Evolutionary conservation across 2,888 invertebrate species (phyloP).

Genomic region (Plutella xylostella): DNA sequence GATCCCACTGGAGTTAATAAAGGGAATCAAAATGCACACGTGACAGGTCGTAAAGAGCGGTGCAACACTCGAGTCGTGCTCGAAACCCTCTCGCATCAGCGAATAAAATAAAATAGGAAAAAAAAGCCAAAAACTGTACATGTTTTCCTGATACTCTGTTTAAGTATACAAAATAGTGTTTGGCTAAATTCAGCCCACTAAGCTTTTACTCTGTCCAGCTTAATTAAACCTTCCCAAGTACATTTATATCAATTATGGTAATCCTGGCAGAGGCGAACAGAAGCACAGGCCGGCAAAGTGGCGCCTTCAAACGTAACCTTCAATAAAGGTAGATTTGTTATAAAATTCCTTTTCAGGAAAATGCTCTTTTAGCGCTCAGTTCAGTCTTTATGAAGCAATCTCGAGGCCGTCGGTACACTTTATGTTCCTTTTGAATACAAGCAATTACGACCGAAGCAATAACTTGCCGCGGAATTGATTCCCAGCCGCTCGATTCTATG

Average conservation of each 20-base stretch:
- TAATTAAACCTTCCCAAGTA: conserved; percentile 52
- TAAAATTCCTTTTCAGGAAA: conserved; percentile 28
- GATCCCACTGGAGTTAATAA: too few species aligned
- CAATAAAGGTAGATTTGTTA: conserved; percentile 24
- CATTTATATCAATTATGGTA: conserved; percentile 61
- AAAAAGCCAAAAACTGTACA: too few species aligned
- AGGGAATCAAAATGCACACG: neutral
- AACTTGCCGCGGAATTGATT: conserved; percentile 44
- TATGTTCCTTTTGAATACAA: conserved; percentile 41
- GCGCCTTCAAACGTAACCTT: conserved; percentile 11
- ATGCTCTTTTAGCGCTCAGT: conserved; percentile 29
- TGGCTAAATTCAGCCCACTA: conserved; percentile 33
- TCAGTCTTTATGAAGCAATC: conserved; percentile 44
- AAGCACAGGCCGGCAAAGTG: conserved; percentile 12
- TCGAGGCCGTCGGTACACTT: conserved; percentile 38
- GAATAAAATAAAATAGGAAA: too few species aligned
- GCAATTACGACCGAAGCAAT: conserved; percentile 42
- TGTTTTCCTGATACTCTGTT: too few species aligned
- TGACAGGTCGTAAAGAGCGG: neutral
- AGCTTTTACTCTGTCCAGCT: conserved; percentile 41
- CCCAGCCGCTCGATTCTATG: conserved; percentile 17
- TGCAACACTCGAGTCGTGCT: neutral
- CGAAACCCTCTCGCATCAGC: neutral
- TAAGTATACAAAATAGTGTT: conserved; percentile 1
- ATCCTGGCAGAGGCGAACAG: conserved; percentile 39